phyloP scores from a whole-genome alignment of 1,140 invertebrate genomes.

The Psix sp. region DNA sequence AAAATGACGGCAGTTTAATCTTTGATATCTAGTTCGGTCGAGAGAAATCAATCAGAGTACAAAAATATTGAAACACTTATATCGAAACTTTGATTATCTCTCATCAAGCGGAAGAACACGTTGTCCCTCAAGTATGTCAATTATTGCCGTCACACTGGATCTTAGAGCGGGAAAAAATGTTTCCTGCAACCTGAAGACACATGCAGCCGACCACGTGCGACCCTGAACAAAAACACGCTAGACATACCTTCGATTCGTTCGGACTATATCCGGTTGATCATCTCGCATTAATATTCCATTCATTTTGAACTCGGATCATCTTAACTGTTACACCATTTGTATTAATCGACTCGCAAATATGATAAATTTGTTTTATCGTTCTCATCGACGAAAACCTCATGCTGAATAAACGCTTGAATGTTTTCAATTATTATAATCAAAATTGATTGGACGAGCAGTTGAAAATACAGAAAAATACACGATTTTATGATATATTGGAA shows the following conservation, averaged over 20 bases:
- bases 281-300: constrained; percentile 12
- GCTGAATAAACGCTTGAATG: too few species aligned
- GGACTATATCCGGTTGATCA: constrained; percentile 45
- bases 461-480: too few species aligned
- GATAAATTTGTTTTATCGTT: background rate
- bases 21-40: constrained; percentile 10
- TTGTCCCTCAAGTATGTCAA: constrained; percentile 29
- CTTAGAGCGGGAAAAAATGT: background rate
- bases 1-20: constrained; percentile 24
- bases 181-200: constrained; percentile 10
- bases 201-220: constrained; percentile 35
- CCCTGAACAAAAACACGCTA: constrained; percentile 55
- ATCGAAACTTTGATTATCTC: constrained; percentile 16
- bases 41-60: constrained; percentile 14
- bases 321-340: background rate
- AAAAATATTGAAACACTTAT: constrained; percentile 24
- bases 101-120: too few species aligned
- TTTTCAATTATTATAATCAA: too few species aligned
- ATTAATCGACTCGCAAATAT: too few species aligned
- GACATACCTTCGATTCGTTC: constrained; percentile 46
- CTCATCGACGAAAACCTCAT: too few species aligned
- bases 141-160: constrained; percentile 31
- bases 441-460: too few species aligned
- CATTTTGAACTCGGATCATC: constrained; percentile 2
- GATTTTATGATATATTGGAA: too few species aligned